Conservation (phyloP, 2,888 invertebrate genomes). For the Pyralis farinalis region DNA sequence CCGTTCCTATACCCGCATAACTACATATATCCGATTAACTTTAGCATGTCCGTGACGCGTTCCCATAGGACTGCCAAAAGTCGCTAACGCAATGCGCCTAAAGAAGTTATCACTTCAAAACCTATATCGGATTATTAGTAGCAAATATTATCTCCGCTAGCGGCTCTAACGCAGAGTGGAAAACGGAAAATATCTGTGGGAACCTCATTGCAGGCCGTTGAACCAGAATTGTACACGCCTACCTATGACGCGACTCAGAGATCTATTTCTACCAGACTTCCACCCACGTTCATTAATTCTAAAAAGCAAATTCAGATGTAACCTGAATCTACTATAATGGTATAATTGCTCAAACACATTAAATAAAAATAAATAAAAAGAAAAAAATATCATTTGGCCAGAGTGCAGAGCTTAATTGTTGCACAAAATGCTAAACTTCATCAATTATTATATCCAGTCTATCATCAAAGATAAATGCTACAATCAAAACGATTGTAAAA, state of each 20-base stretch:
- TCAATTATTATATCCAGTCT: neutral
- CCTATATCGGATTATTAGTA: too few relatives aligned
- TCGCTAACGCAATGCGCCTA: too few relatives aligned
- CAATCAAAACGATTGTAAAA: neutral
- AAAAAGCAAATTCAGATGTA: constrained; percentile 20
- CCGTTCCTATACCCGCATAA: too few relatives aligned
- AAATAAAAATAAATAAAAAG: neutral
- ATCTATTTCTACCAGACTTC: constrained; percentile 26
- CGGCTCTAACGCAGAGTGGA: constrained; percentile 40
- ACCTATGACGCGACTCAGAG: constrained; percentile 39
- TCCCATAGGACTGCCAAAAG: too few relatives aligned
- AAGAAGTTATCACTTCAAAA: too few relatives aligned
- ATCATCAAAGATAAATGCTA: neutral
- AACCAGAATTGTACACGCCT: constrained; percentile 44
- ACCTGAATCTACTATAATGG: constrained; percentile 1
- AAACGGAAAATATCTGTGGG: constrained; percentile 58
- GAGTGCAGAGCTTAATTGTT: neutral
- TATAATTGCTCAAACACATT: constrained; percentile 2
- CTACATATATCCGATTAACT: too few relatives aligned
- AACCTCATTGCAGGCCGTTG: constrained; percentile 57
- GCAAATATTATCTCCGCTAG: neutral
- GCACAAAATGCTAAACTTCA: neutral
- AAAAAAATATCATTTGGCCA: neutral
- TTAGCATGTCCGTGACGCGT: too few relatives aligned
- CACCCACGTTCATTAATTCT: constrained; percentile 34